phyloP scores from a whole-genome alignment of 2,113 vertebrate genomes.

The Leptobrachium ailaonicum region DNA sequence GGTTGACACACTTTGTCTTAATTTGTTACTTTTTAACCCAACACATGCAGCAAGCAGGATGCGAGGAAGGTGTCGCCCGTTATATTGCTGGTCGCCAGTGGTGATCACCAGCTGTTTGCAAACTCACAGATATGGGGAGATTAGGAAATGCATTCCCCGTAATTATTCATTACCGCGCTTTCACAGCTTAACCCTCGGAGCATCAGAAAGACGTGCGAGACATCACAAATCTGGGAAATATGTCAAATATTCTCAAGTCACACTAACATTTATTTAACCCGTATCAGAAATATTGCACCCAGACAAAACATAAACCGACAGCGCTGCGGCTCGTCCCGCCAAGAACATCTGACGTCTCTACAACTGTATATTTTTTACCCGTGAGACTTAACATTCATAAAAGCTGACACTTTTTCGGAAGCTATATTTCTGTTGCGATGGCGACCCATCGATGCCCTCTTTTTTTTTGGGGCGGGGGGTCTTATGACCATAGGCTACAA shows the following conservation, averaged over 20 bases:
- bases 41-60: conserved; percentile 3
- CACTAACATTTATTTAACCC: too few relatives aligned
- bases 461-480: too few relatives aligned
- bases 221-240: neutral
- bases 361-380: too few relatives aligned
- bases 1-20: conserved; percentile 44
- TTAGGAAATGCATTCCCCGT: neutral
- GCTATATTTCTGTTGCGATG: too few relatives aligned
- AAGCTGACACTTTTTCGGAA: too few relatives aligned
- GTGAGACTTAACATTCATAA: too few relatives aligned
- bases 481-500: too few relatives aligned
- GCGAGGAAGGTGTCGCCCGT: neutral
- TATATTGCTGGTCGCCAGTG: neutral
- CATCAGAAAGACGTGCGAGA: neutral
- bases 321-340: too few relatives aligned
- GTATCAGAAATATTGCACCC: too few relatives aligned
- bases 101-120: conserved; percentile 23
- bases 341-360: too few relatives aligned
- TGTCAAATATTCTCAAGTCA: neutral
- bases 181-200: neutral
- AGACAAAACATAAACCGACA: too few relatives aligned
- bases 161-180: neutral
- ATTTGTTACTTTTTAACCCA: neutral
- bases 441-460: too few relatives aligned
- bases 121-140: conserved; percentile 22